Evolutionary conservation across 2,113 vertebrate genomes (phyloP).

Genomic region (Semnornis frantzii): DNA sequence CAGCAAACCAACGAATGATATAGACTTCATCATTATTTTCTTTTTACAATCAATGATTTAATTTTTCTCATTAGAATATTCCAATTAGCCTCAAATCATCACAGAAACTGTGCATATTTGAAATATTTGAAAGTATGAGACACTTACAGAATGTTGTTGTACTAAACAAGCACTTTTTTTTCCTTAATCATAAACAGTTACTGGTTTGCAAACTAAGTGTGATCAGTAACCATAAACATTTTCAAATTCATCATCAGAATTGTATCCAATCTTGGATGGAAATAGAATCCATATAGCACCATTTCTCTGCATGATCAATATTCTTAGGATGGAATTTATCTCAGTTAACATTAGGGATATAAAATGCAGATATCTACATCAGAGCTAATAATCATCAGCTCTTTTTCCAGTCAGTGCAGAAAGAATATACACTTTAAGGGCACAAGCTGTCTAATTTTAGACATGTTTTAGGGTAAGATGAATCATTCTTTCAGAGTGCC

Average conservation of each 20-base stretch:
- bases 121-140: not conserved
- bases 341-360: not conserved
- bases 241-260: not conserved
- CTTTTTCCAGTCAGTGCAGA: not conserved
- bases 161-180: not conserved
- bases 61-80: too few species aligned
- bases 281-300: not conserved
- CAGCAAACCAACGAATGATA: too few species aligned
- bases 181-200: not conserved
- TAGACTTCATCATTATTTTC: too few species aligned
- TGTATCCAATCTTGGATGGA: not conserved
- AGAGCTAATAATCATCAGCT: slow-evolving; percentile 1
- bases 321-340: not conserved
- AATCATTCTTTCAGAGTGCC: too few species aligned
- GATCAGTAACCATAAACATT: not conserved
- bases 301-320: not conserved
- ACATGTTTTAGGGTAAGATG: not conserved
- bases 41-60: too few species aligned
- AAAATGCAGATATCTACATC: slow-evolving; percentile 8
- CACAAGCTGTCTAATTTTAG: slow-evolving; percentile 18
- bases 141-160: not conserved
- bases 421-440: slow-evolving; percentile 1
- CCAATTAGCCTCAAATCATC: too few species aligned
- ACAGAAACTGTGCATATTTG: not conserved
- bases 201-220: not conserved